Conservation (phyloP, 2,797 vertebrate genomes). For the Columba guinea region DNA sequence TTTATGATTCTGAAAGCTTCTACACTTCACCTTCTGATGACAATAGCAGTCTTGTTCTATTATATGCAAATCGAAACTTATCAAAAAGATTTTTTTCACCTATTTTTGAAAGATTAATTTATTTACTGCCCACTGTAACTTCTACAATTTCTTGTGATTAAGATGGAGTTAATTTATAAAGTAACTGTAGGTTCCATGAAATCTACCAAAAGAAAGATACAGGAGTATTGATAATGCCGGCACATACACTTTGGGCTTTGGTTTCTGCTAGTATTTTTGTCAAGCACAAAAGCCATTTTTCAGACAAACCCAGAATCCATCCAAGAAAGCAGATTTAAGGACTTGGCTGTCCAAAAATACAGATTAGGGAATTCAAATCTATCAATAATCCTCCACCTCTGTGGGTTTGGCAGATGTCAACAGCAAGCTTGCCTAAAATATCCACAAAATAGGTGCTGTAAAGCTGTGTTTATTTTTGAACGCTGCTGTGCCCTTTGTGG, state of each 20-base stretch:
- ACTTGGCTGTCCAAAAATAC: not conserved
- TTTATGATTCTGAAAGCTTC: not conserved
- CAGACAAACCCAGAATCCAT: not conserved
- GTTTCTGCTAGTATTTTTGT: not conserved
- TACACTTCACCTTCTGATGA: not conserved
- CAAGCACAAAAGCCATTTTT: not conserved
- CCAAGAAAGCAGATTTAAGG: not conserved
- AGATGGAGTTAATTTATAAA: not conserved
- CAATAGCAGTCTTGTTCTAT: not conserved
- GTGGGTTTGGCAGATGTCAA: not conserved
- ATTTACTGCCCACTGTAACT: not conserved
- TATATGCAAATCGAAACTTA: not conserved
- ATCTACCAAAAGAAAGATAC: not conserved
- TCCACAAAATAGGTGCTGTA: not conserved
- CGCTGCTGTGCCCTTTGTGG: not conserved
- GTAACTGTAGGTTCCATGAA: not conserved
- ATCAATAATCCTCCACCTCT: not conserved
- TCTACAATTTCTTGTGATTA: not conserved
- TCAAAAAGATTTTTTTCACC: not conserved
- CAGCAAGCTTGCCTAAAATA: not conserved
- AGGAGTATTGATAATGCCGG: not conserved
- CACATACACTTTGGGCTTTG: not conserved
- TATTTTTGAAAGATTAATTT: not conserved
- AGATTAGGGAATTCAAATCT: not conserved
- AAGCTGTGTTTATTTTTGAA: slow-evolving; percentile 18